phyloP scores from a whole-genome alignment of 1,140 invertebrate genomes.

The Diorhabda elongata region DNA sequence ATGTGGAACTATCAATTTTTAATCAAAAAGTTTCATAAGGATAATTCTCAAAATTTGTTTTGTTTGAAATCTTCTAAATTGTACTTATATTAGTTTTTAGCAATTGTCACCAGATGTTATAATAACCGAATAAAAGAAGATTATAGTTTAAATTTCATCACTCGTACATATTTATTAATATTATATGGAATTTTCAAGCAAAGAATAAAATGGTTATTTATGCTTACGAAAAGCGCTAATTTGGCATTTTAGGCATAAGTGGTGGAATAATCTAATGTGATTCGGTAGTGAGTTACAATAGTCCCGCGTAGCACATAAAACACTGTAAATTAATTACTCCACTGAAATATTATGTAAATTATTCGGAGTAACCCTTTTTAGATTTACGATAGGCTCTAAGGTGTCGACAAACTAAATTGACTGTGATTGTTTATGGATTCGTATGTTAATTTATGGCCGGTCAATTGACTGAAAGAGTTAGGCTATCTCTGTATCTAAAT shows the following conservation, averaged over 20 bases:
- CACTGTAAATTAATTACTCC: conserved; percentile 12
- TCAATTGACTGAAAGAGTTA: conserved; percentile 2
- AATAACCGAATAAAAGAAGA: too few relatives aligned
- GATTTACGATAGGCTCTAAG: conserved; percentile 11
- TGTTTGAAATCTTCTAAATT: too few relatives aligned
- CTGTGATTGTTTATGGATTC: conserved; percentile 12
- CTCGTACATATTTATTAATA: too few relatives aligned
- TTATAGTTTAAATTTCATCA: too few relatives aligned
- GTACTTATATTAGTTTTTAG: too few relatives aligned
- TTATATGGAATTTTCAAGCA: too few relatives aligned
- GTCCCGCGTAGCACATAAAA: conserved; percentile 4
- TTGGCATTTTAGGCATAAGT: not conserved
- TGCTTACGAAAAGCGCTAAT: not conserved
- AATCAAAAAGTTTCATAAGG: too few relatives aligned
- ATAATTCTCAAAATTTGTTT: too few relatives aligned
- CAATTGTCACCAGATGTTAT: too few relatives aligned
- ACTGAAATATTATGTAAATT: conserved; percentile 15
- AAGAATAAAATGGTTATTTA: too few relatives aligned
- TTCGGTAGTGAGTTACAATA: conserved; percentile 9
- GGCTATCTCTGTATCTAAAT: not conserved
- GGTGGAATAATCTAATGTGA: conserved; percentile 11
- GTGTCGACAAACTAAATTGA: conserved; percentile 13
- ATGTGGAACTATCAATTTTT: too few relatives aligned
- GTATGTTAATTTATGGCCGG: not conserved
- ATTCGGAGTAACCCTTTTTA: conserved; percentile 11